Percentiles rank a stretch among this genome's conserved stretches.
Conservation (phyloP, 2,888 invertebrate genomes). For the Isotomurus palustris region DNA sequence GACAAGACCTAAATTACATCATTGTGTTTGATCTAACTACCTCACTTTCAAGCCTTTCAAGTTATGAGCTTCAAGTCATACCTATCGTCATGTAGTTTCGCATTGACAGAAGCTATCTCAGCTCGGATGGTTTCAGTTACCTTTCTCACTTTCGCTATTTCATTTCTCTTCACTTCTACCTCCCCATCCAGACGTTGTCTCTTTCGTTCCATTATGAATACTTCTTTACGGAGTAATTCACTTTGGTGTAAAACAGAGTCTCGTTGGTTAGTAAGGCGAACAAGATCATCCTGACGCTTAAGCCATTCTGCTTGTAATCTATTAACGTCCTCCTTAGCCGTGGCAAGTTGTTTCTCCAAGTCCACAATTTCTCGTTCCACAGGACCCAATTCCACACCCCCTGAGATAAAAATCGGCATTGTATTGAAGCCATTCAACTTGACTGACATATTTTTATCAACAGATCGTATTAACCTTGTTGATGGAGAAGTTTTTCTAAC, state of each 20-base stretch:
- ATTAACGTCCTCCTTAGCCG: slow-evolving; percentile 60
- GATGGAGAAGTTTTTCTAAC: slow-evolving; percentile 54
- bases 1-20: no score
- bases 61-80: no score
- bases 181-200: slow-evolving; percentile 65
- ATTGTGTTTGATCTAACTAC: no score
- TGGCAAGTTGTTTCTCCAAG: slow-evolving; percentile 62
- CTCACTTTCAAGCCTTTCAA: no score
- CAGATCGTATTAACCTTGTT: slow-evolving; percentile 50
- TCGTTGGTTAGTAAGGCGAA: slow-evolving; percentile 64
- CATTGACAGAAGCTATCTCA: slow-evolving; percentile 58
- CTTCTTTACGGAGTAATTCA: slow-evolving; percentile 64
- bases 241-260: slow-evolving; percentile 64
- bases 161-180: slow-evolving; percentile 57
- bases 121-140: slow-evolving; percentile 60
- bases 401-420: neutral
- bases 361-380: slow-evolving; percentile 61
- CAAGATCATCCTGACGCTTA: slow-evolving; percentile 67
- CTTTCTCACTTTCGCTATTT: slow-evolving; percentile 58
- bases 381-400: slow-evolving; percentile 53
- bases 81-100: slow-evolving; percentile 57
- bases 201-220: slow-evolving; percentile 67
- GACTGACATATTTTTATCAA: neutral
- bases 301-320: slow-evolving; percentile 70
- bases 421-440: neutral